Evolutionary conservation across 1,140 invertebrate species (phyloP), one percentile per base, ranked within the genome.

Genomic region (Lordiphosa mommai): DNA sequence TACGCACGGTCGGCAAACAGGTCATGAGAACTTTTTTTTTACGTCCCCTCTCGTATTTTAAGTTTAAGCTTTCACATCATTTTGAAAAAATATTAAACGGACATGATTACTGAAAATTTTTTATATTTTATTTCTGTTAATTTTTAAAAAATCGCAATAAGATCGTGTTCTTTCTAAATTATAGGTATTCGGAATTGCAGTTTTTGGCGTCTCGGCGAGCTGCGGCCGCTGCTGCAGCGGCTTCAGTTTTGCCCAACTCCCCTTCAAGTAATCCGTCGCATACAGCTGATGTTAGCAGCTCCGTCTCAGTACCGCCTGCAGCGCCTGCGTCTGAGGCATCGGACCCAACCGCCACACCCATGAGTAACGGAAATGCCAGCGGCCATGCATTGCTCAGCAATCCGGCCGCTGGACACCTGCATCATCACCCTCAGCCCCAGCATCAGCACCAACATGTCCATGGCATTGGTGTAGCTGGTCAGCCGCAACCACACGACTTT

Each of bases 401-500:
- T 20, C 6, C 41, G 2, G 5, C 40, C 38, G 2, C 53, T 16
- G 60, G 38, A 1, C 52, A 56, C 27, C 46, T 67, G 32, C 71
- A 72, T 29, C 36, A 57, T 43, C 61, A 71, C 27, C 10, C 20
- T 32, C 82, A 61, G 23, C 61, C 68, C 27, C 82, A 61, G n/a
- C 10, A 10, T 32, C 82, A 61, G 17, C 66, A 66, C 32, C 38
- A 60, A 3, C 73, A 72, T 34, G 41, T 66, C 9, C 61, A 55
- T 23, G 30, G 61, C 23, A 29, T 72, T 13, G 37, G 37, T 44
- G 47, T 64, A 4, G 20, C 32, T 47, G 72, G 72, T 3, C 72
- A 77, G 23, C 13, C 58, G 2, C 84, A 74, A 13, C 56, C 72
- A 44, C 88, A 84, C 50, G 91, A 92, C 53, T 89, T 92, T 59